phyloP scores from a whole-genome alignment of 2,888 invertebrate species.

The Microctonus hyperodae region DNA sequence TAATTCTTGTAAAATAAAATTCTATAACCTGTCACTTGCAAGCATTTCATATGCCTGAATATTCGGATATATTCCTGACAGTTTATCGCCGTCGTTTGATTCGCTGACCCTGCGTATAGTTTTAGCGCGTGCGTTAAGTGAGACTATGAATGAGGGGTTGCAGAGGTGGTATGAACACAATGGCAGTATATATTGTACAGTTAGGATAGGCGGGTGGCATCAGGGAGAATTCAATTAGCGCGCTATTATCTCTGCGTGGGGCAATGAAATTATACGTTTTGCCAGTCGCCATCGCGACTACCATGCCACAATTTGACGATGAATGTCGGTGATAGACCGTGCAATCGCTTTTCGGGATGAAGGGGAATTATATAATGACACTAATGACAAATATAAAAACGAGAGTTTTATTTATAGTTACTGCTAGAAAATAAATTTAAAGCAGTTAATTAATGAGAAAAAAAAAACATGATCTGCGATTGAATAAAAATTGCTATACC shows the following conservation, averaged over 20 bases:
- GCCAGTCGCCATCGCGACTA: constrained; percentile 30
- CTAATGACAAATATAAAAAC: not conserved
- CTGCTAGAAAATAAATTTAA: no score
- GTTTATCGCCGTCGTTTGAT: constrained; percentile 20
- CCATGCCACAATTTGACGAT: constrained; percentile 30
- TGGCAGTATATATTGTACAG: not conserved
- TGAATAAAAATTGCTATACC: no score
- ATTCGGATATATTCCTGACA: constrained; percentile 2
- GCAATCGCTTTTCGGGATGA: not conserved
- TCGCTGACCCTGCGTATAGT: not conserved
- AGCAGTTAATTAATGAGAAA: no score
- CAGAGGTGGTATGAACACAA: not conserved
- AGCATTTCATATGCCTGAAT: not conserved
- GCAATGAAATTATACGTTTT: constrained; percentile 44
- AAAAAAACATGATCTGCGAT: no score
- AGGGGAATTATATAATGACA: constrained; percentile 41
- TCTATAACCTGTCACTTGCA: not conserved
- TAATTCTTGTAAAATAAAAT: not conserved
- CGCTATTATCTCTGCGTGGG: constrained; percentile 42
- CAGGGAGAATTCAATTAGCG: constrained; percentile 43
- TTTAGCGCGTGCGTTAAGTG: not conserved
- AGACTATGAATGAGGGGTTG: not conserved
- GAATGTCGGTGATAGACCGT: constrained; percentile 18
- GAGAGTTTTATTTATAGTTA: not conserved
- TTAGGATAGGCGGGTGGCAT: constrained; percentile 19